Base-by-base conservation (phyloP, 35 echinoderm and acorn worm species). In the Patiria miniata region DNA sequence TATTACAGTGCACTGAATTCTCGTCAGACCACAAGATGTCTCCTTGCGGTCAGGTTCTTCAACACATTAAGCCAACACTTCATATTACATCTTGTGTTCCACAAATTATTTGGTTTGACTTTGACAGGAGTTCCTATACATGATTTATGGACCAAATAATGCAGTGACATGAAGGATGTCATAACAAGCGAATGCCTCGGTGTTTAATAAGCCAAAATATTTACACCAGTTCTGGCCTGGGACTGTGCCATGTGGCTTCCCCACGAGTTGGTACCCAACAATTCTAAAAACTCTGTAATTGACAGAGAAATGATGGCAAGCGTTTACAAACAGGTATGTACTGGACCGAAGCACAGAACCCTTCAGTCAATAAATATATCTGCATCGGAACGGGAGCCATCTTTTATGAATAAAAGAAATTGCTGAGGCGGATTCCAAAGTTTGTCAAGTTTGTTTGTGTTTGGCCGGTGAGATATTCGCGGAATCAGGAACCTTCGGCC, bases 381-480 rank as follows among this genome's bases (percentile, higher is more conserved):
- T 73, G 65, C 65, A 73, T 26, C 26, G 14, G 65, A 32, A 73
- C 22, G 6, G 1, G 34, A 2, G 26, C 26, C 7, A 34, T 73
- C 26, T 23, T 12, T 47, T 47, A 47, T 6, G 12, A 4, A 47
- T 6, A 12, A 47, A 47, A 47, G 42, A 47, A 47, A 73, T 5
- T 32, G 65, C 26, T 12, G 29, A 73, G 26, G 21, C 2, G 65
- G 65, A 73, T 73, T 26, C 65, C 65, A 73, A n/a, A 34, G 34
- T 34, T 73, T 73, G 65, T 30, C 65, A 22, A 73, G 65, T 73
- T 73, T 73, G 65, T 73, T 73, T 73, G 65, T 73, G 65, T 73
- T 47, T 47, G 34, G 21, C 26, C 10, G 29, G 14, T 73, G 65
- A 73, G 65, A 73, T 73, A 73, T 73, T 32, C 12, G 42, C 12